Evolutionary conservation across 2,797 vertebrate genomes (phyloP).

Genomic region (Anguilla megastoma): DNA sequence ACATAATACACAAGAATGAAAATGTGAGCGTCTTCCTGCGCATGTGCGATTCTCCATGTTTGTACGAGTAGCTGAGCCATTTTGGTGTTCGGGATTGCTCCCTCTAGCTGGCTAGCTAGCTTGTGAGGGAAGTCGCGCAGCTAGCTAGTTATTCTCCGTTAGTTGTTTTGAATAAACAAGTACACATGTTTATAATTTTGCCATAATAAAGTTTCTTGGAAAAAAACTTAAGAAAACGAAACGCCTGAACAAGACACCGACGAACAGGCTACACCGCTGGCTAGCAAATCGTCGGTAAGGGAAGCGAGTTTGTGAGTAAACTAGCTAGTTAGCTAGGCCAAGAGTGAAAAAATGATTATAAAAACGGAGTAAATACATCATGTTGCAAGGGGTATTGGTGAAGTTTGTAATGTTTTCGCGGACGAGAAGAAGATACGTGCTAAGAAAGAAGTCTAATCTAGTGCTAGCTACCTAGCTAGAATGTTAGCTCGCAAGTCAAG

Average conservation of each 20-base stretch:
- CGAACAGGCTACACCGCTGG: neutral
- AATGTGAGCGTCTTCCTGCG: neutral
- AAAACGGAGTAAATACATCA: neutral
- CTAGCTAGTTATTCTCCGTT: neutral
- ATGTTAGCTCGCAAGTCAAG: neutral
- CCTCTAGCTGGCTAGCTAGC: neutral
- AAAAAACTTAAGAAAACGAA: neutral
- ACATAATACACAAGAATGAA: neutral
- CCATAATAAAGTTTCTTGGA: neutral
- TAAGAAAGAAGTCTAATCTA: neutral
- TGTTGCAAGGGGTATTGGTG: neutral
- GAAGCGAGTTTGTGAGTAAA: neutral
- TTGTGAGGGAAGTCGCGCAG: neutral
- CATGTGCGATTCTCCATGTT: neutral
- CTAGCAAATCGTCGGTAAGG: neutral
- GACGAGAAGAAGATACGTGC: neutral
- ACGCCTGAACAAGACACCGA: neutral
- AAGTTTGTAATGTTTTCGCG: neutral
- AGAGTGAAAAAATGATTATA: neutral
- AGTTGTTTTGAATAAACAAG: neutral
- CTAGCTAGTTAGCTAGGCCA: neutral
- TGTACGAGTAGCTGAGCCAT: neutral
- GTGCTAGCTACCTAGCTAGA: neutral
- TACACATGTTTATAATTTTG: neutral
- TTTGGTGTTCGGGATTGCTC: neutral